phyloP scores from a whole-genome alignment of 1,140 invertebrate species.

The Sycophaga agraensis region DNA sequence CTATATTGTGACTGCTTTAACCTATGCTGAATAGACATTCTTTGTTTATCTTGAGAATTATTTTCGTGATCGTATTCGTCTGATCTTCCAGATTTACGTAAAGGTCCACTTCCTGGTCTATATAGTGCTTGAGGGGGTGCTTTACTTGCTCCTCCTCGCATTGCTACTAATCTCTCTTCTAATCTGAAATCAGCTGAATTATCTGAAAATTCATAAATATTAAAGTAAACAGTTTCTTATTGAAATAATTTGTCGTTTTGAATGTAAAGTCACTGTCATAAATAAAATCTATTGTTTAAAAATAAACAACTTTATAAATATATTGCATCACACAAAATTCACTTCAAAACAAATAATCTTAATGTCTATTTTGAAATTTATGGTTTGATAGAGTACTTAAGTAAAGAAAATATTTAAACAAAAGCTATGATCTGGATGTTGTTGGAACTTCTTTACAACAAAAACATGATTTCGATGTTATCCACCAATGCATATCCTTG shows the following conservation, averaged over 20 bases:
- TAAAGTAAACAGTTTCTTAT: too few relatives aligned
- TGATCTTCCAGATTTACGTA: slow-evolving; percentile 58
- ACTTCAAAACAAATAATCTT: too few relatives aligned
- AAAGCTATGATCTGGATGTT: slow-evolving; percentile 4
- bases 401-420: not conserved
- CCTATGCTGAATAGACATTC: slow-evolving; percentile 47
- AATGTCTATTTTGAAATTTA: too few relatives aligned
- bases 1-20: slow-evolving; percentile 40
- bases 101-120: slow-evolving; percentile 64
- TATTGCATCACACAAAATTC: too few relatives aligned
- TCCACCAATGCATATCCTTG: slow-evolving; percentile 2
- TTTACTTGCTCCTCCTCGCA: slow-evolving; percentile 43
- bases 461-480: slow-evolving; percentile 23
- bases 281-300: slow-evolving; percentile 8
- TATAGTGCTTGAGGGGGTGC: slow-evolving; percentile 61
- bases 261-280: too few relatives aligned
- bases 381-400: too few relatives aligned
- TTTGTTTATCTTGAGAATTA: slow-evolving; percentile 44
- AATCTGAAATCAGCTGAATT: slow-evolving; percentile 35
- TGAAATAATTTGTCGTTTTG: too few relatives aligned
- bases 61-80: slow-evolving; percentile 57
- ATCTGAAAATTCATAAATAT: slow-evolving; percentile 25
- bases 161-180: slow-evolving; percentile 42
- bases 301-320: slow-evolving; percentile 7
- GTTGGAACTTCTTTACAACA: slow-evolving; percentile 7